Percentiles rank a stretch among this genome's conserved stretches.
These are phyloP conservation scores for Oscheius onirici DNA, from an alignment of 2,888 invertebrate species.

Conservation along the genomic window DNA sequence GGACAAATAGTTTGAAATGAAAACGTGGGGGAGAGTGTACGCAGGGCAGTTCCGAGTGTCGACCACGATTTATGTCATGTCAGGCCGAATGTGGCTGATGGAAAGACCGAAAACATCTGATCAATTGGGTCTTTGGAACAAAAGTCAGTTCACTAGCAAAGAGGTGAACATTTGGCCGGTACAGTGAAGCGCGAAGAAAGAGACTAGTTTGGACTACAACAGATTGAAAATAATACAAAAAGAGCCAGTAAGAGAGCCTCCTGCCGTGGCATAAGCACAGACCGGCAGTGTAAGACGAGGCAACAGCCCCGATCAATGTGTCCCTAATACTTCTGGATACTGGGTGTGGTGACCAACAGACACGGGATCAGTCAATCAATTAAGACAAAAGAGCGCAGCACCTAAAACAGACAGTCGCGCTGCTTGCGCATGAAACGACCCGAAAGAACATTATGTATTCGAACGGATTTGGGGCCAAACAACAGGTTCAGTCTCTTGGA, in stretches of 20 bases:
- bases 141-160: too few species aligned
- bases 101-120: too few species aligned
- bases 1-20: neutral
- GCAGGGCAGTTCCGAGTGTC: conserved; percentile 15
- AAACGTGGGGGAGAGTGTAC: neutral
- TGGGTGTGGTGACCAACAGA: conserved; percentile 10
- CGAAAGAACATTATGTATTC: too few species aligned
- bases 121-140: too few species aligned
- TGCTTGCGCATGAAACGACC: too few species aligned
- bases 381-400: conserved; percentile 17
- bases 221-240: too few species aligned
- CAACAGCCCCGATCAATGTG: neutral
- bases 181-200: too few species aligned
- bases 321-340: neutral
- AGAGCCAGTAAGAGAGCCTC: neutral
- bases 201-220: too few species aligned
- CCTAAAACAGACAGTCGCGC: conserved; percentile 11
- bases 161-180: too few species aligned
- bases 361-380: conserved; percentile 22
- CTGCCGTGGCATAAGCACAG: conserved; percentile 1
- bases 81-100: too few species aligned
- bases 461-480: too few species aligned
- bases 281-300: conserved; percentile 15
- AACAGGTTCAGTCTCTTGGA: too few species aligned
- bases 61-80: conserved; percentile 28